Percentiles rank a stretch among this genome's conserved stretches.
phyloP scores from a whole-genome alignment of 2,797 vertebrate genomes.

The Acridotheres tristis region DNA sequence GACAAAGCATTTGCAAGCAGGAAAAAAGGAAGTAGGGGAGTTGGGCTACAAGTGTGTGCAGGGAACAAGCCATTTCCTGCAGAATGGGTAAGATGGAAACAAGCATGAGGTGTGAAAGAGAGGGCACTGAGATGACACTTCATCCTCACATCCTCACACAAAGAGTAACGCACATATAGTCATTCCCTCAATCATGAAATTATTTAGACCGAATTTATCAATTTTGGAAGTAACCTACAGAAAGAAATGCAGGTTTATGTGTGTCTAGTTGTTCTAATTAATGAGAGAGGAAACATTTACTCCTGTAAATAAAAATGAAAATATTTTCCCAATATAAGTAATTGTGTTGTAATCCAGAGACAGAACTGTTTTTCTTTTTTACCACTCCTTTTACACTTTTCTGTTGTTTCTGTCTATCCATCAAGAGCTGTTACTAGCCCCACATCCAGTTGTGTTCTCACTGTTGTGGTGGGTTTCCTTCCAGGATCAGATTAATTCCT shows the following conservation, averaged over 20 bases:
- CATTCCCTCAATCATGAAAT: not conserved
- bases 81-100: not conserved
- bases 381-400: not conserved
- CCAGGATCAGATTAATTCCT: not conserved
- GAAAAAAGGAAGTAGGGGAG: not conserved
- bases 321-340: not conserved
- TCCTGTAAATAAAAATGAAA: not conserved
- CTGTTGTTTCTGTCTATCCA: not conserved
- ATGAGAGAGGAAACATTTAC: not conserved
- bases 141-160: not conserved
- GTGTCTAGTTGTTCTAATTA: not conserved
- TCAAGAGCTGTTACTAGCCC: not conserved
- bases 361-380: not conserved
- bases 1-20: not conserved
- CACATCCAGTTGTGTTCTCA: not conserved
- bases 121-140: not conserved
- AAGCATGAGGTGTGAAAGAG: not conserved
- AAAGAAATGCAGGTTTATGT: not conserved
- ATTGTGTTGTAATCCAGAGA: not conserved
- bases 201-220: not conserved
- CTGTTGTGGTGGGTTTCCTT: not conserved
- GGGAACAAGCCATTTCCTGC: not conserved
- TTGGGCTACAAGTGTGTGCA: not conserved
- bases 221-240: not conserved
- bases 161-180: not conserved